Evolutionary conservation across 1,140 invertebrate genomes (phyloP).

Genomic region (Diorhabda sublineata): DNA sequence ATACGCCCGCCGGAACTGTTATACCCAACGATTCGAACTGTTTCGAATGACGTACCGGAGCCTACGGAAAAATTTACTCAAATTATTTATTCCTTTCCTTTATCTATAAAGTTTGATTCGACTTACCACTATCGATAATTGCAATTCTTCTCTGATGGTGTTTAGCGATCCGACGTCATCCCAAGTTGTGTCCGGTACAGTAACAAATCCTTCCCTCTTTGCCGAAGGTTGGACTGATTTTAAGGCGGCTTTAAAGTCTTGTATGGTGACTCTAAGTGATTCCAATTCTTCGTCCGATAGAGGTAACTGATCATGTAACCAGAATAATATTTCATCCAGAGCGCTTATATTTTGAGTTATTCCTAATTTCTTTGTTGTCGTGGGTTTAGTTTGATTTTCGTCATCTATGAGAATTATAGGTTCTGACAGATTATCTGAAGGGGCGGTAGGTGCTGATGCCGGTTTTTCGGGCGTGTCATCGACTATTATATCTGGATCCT

Average conservation of each 20-base stretch:
- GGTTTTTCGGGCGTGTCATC: not conserved
- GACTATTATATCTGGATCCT: not conserved
- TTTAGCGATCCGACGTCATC: conserved; percentile 91
- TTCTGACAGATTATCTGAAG: not conserved
- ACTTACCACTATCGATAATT: conserved; percentile 80
- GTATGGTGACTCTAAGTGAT: conserved; percentile 62
- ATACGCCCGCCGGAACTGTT: conserved; percentile 68
- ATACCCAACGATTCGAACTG: conserved; percentile 75
- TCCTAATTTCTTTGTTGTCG: conserved; percentile 29
- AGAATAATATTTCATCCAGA: conserved; percentile 49
- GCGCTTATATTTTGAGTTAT: conserved; percentile 31
- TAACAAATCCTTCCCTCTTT: conserved; percentile 95
- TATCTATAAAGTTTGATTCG: conserved; percentile 5
- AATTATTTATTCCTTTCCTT: not conserved
- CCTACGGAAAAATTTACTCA: conserved; percentile 52
- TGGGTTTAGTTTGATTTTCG: not conserved
- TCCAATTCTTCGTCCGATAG: conserved; percentile 58
- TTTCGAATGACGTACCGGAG: conserved; percentile 83
- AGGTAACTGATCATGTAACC: conserved; percentile 53
- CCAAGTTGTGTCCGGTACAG: conserved; percentile 96
- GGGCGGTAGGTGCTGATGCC: not conserved
- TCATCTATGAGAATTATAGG: not conserved
- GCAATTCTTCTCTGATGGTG: conserved; percentile 83
- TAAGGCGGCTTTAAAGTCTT: conserved; percentile 76
- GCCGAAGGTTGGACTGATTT: conserved; percentile 86